phyloP scores from a whole-genome alignment of 2,797 vertebrate species.

The Tamandua tetradactyla region DNA sequence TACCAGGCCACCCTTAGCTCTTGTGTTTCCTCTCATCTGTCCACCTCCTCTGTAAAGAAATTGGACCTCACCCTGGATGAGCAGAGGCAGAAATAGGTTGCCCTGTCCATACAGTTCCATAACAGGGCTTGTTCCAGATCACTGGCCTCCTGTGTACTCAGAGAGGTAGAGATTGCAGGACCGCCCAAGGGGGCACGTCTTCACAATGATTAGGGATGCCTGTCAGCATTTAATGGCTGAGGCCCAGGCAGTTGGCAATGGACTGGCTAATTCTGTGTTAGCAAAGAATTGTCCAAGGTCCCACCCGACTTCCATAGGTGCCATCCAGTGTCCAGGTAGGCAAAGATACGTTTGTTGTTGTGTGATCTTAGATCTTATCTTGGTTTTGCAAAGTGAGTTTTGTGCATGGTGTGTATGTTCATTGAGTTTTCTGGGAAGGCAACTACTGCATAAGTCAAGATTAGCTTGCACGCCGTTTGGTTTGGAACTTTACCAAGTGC shows the following conservation, averaged over 20 bases:
- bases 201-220: background rate
- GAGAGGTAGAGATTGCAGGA: background rate
- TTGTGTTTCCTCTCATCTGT: background rate
- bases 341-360: background rate
- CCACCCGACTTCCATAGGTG: background rate
- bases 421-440: background rate
- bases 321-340: background rate
- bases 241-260: background rate
- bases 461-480: background rate
- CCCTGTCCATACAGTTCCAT: too few species aligned
- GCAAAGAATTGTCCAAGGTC: background rate
- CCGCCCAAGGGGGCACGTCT: background rate
- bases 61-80: background rate
- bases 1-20: accelerated
- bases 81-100: accelerated
- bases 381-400: background rate
- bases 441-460: background rate
- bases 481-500: constrained; percentile 23
- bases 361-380: background rate
- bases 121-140: background rate
- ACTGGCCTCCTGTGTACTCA: too few species aligned
- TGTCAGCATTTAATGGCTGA: background rate
- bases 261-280: background rate
- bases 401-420: background rate
- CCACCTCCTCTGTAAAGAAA: background rate